Base-by-base conservation (phyloP, 2,113 vertebrate species). In the Calonectris borealis region DNA sequence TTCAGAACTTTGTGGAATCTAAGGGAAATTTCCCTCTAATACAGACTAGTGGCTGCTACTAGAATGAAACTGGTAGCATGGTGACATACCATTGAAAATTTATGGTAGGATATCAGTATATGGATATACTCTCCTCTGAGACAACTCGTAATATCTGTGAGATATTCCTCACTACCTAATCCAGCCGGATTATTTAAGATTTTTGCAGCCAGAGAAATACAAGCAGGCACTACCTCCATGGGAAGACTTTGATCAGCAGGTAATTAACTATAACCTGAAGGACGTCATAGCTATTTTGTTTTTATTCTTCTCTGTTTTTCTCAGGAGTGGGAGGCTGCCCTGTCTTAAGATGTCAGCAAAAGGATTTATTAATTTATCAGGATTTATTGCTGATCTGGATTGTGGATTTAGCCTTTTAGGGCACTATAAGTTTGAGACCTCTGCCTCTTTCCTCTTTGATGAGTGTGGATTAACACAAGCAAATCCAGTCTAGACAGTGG, bases 241-340 rank as follows among this genome's bases (percentile, higher is more conserved):
- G 5, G 49, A 77, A 36, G 15, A 57, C 13, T 70, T 76, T 31
- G 51, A 51, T 18, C 34, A 38, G 4, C 13, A 64, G 16, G 7
- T n/a, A 64, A 77, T 38, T 64, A 26, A 11, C 16, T 36, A 48
- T n/a, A 54, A 40, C 34, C 18, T 64, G 27, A 51, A 26, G 24
- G 27, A 31, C 1, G 2, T 31, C 7, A 17, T 7, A 19, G 7
- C 5, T 46, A 29, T 3, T 70, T 29, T 40, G 1, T 44, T 10
- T 6, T 83, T 78, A 44, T 38, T 46, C 13, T 64, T 69, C 27
- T 48, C 13, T 65, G 4, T 19, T 83, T 83, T 80, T 42, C 32
- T 65, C 6, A 40, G 14, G 29, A 42, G 7, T 71, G 9, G 7
- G 31, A 85, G 36, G 9, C 34, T 85, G 34, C 5, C 11, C 16